A percentile compares a stretch with the other conserved stretches of the same genome.
Evolutionary conservation across 2,113 vertebrate genomes (phyloP).

Genomic region (Mustela lutreola): DNA sequence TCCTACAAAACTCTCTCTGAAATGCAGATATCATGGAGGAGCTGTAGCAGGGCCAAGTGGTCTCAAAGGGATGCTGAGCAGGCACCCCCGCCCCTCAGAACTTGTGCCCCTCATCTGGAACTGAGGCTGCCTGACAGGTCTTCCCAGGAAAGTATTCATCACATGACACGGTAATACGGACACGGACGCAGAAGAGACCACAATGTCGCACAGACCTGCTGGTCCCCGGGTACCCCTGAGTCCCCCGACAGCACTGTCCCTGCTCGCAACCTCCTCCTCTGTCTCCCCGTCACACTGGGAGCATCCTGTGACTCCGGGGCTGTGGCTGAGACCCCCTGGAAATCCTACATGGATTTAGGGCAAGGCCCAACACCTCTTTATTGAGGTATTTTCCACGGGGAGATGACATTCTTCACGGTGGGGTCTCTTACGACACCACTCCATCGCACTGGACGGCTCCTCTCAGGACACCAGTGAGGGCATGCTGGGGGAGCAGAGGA

Average conservation of each 20-base stretch:
- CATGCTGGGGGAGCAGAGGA: rapidly evolving
- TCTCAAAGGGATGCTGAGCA: rapidly evolving
- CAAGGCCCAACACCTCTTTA: not conserved
- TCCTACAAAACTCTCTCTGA: not conserved
- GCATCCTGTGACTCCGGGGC: not conserved
- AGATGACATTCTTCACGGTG: rapidly evolving
- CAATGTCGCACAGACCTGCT: rapidly evolving
- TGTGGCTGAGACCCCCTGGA: not conserved
- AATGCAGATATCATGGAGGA: not conserved
- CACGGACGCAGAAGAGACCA: rapidly evolving
- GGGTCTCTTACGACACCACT: rapidly evolving
- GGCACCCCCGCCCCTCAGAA: not conserved
- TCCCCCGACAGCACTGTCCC: not conserved
- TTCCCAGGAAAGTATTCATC: rapidly evolving
- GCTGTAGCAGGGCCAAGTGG: not conserved
- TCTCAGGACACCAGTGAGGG: rapidly evolving
- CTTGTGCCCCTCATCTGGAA: not conserved
- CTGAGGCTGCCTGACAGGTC: too few species aligned
- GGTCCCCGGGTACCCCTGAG: not conserved
- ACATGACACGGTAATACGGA: rapidly evolving
- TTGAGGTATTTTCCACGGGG: rapidly evolving
- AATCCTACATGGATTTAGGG: rapidly evolving
- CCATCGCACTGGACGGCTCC: rapidly evolving
- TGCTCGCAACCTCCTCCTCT: not conserved
- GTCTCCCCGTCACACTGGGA: not conserved